A percentile compares a stretch with the other conserved stretches of the same genome.
Evolutionary conservation across 2,113 vertebrate genomes (phyloP).

Genomic region (Psophia crepitans): DNA sequence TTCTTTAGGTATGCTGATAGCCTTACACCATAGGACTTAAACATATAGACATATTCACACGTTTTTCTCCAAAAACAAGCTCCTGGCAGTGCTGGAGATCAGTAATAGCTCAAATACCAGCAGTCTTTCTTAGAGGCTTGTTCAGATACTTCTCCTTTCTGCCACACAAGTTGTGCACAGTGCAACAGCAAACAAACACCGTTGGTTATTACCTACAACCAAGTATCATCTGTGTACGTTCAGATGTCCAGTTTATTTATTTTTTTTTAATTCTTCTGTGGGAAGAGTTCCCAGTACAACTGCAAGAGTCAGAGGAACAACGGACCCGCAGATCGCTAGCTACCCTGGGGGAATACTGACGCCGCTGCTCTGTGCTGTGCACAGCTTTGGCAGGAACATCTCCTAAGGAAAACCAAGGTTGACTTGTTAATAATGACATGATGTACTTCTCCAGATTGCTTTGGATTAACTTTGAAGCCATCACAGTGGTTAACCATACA

Average conservation of each 20-base stretch:
- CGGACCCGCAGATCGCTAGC: background rate
- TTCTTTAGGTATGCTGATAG: background rate
- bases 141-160: background rate
- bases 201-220: background rate
- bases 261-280: background rate
- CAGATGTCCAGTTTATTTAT: background rate
- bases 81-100: background rate
- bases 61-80: background rate
- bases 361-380: background rate
- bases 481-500: background rate
- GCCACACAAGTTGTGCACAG: background rate
- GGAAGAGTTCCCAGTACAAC: background rate
- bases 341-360: background rate
- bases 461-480: background rate
- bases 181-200: background rate
- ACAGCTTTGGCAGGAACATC: background rate
- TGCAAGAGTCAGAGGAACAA: background rate
- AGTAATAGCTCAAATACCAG: background rate
- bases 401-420: background rate
- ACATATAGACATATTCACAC: background rate
- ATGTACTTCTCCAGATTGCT: background rate
- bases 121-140: background rate
- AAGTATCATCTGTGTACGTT: background rate
- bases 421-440: background rate
- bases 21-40: background rate